Conservation (phyloP, 1,140 invertebrate genomes). For the Meloidogyne chitwoodi region DNA sequence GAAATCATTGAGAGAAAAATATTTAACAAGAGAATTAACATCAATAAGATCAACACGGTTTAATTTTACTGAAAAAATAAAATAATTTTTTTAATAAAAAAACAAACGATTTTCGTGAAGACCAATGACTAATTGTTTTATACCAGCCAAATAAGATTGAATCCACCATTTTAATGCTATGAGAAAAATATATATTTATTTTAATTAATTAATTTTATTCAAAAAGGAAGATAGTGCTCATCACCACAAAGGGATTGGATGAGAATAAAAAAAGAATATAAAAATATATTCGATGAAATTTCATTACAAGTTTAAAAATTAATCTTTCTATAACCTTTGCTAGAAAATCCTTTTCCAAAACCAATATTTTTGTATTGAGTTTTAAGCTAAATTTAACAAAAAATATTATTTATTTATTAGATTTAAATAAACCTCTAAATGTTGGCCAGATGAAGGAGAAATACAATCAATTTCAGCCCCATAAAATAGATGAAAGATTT, state of each 20-base stretch:
- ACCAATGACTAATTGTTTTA: background rate
- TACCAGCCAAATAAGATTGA: background rate
- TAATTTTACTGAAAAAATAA: background rate
- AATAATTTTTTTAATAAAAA: background rate
- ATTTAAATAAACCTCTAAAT: background rate
- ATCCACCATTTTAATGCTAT: conserved; percentile 2
- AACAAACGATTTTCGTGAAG: background rate
- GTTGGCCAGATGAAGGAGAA: conserved; percentile 6
- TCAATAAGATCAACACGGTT: background rate
- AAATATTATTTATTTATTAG: background rate
- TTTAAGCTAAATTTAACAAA: background rate
- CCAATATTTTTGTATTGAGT: background rate
- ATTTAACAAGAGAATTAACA: background rate
- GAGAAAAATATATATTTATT: background rate
- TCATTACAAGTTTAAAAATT: too few species aligned
- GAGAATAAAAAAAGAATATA: too few species aligned
- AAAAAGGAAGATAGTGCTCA: too few species aligned
- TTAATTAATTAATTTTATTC: too few species aligned
- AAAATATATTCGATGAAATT: too few species aligned
- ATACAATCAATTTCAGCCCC: conserved; percentile 3
- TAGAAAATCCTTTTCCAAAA: background rate
- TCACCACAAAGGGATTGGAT: too few species aligned
- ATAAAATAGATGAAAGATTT: background rate
- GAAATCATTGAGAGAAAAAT: background rate
- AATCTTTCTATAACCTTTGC: too few species aligned